Base-by-base conservation (phyloP, 2,797 vertebrate genomes). In the Myotis vivesi region DNA sequence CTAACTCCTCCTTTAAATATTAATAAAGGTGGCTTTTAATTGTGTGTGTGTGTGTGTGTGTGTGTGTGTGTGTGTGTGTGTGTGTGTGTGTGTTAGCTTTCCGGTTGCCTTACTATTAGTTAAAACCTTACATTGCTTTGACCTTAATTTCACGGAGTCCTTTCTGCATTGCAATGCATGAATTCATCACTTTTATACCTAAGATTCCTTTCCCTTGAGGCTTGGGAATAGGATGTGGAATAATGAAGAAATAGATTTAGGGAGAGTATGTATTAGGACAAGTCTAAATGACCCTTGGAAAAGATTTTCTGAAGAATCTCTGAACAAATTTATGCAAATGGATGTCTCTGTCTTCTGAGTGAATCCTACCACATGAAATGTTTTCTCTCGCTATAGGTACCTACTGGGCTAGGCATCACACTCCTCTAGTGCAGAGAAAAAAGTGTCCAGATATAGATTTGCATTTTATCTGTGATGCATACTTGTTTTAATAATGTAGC, bases 1-100 rank as follows among this genome's bases (percentile, higher is more conserved):
- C 97, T 96, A 97, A 98, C 97, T 96, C 88, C 51, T 96, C 96
- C 46, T 49, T 73, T 64, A 22, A 80, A 84, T 87, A 93, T 97
- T 97, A 96, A 85, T 96, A 96, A 72, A 91, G 4, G 30, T 93
- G 13, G 57, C 20, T 49, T 88, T 95, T 68, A 36, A 68, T 33
- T 68, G 64, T 64, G 62, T 64, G 62, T 17, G 62, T 66, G 30
- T 66, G 8, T 33, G 64, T n/a, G n/a, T n/a, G n/a, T 66, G 30
- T 66, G 62, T n/a, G 64, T 66, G 13, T n/a, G 59, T 64, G 15
- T 64, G 57, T 28, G 57, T 59, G 57, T 55, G 19, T 20, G 19
- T 55, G 53, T 19, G 19, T 38, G 38, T 38, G 38, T 38, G 38
- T 38, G 38, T 38, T 38, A 68, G 13, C 20, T 49, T 95, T 66